phyloP scores from a whole-genome alignment of 2,113 vertebrate species.

The Coryphaenoides rupestris region DNA sequence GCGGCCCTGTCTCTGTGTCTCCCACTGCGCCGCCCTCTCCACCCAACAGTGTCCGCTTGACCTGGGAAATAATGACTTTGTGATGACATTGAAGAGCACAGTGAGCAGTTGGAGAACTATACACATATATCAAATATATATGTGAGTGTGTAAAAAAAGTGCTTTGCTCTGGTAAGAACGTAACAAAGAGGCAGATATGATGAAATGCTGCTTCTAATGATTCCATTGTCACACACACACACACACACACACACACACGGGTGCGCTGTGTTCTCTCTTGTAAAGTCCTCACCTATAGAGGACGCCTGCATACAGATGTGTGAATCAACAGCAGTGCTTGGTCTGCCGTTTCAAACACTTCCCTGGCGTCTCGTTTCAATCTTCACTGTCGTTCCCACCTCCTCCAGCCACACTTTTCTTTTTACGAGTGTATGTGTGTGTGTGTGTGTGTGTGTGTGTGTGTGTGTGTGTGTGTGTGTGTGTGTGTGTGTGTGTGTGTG shows the following conservation, averaged over 20 bases:
- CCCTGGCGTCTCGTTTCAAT: constrained; percentile 40
- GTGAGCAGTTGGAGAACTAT: background rate
- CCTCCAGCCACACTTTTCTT: constrained; percentile 1
- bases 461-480: constrained; percentile 7
- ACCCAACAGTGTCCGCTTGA: too few relatives aligned
- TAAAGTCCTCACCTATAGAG: constrained; percentile 10
- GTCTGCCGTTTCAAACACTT: constrained; percentile 26
- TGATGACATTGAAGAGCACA: background rate
- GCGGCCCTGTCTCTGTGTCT: too few relatives aligned
- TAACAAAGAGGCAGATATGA: background rate
- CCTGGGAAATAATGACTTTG: background rate
- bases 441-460: background rate
- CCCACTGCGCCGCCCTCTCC: too few relatives aligned
- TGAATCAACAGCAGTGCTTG: constrained; percentile 44
- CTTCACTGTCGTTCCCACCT: constrained; percentile 16
- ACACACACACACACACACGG: background rate
- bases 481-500: constrained; percentile 4
- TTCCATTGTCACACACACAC: background rate
- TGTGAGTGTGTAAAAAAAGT: background rate
- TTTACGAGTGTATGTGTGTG: constrained; percentile 3
- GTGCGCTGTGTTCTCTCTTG: background rate
- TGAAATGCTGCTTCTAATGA: background rate
- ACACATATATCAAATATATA: too few relatives aligned
- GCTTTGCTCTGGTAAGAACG: background rate
- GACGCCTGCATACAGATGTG: constrained; percentile 33